These are phyloP conservation scores for Troglohyphantes excavatus DNA, from an alignment of 2,888 invertebrate species.

Conservation along the genomic window DNA sequence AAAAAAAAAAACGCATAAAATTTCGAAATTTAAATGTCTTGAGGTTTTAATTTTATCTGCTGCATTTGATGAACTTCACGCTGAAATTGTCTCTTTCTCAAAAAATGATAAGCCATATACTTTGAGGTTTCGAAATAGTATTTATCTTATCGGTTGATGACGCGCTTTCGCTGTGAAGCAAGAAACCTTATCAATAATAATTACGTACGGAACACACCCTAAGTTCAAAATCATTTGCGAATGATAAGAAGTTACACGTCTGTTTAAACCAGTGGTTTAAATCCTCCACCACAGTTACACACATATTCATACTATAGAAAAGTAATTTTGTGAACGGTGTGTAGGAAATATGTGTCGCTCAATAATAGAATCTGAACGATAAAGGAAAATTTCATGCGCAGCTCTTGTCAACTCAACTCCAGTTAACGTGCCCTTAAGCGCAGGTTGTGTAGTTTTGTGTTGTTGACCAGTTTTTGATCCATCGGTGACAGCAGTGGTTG, in stretches of 20 bases:
- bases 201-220: slow-evolving; percentile 5
- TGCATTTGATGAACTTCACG: too few relatives aligned
- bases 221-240: not conserved
- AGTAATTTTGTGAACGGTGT: too few relatives aligned
- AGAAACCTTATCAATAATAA: not conserved
- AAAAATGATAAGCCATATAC: not conserved
- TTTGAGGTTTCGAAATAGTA: not conserved
- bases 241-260: not conserved
- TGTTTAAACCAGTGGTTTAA: not conserved
- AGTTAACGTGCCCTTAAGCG: not conserved
- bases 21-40: too few relatives aligned
- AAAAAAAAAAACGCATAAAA: too few relatives aligned
- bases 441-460: slow-evolving; percentile 8
- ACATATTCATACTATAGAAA: too few relatives aligned
- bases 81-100: not conserved
- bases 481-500: not conserved
- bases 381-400: not conserved
- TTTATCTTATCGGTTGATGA: not conserved
- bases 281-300: too few relatives aligned
- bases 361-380: too few relatives aligned
- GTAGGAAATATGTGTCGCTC: not conserved
- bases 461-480: not conserved
- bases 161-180: not conserved
- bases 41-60: too few relatives aligned
- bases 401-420: slow-evolving; percentile 26